A percentile compares a stretch with the other conserved stretches of the same genome.
Conservation (phyloP, 2,888 invertebrate genomes). For the Habroteleia sp. region DNA sequence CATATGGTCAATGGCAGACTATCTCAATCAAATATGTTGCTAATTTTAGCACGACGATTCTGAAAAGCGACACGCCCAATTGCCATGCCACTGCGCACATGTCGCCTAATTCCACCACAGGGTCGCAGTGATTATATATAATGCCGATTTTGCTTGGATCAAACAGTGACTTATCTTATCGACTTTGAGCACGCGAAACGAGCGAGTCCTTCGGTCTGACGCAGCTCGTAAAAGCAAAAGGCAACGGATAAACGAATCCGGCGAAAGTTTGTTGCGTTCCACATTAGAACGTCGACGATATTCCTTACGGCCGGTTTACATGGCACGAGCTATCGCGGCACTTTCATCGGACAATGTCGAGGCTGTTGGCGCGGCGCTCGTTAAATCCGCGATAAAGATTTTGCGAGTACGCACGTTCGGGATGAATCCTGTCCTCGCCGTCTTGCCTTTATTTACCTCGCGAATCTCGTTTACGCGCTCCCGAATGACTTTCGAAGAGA, state of each 20-base stretch:
- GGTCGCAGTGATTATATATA: no score
- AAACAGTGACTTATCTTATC: conserved; percentile 35
- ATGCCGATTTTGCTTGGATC: no score
- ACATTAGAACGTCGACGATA: conserved; percentile 9
- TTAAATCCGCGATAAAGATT: conserved; percentile 54
- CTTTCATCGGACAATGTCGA: conserved; percentile 57
- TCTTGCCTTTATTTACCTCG: conserved; percentile 33
- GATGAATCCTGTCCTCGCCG: conserved; percentile 12
- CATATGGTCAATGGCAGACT: conserved; percentile 48
- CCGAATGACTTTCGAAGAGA: conserved; percentile 39
- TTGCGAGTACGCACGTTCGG: conserved; percentile 23
- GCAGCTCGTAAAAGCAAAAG: conserved; percentile 10
- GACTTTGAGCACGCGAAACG: conserved; percentile 20
- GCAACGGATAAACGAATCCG: conserved; percentile 8
- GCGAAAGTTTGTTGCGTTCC: conserved; percentile 35
- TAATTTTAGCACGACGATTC: conserved; percentile 41
- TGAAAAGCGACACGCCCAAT: conserved; percentile 41
- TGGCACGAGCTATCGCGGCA: conserved; percentile 46
- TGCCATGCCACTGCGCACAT: conserved; percentile 41
- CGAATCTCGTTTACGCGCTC: conserved; percentile 25
- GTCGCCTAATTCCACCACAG: conserved; percentile 23
- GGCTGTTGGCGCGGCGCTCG: conserved; percentile 40
- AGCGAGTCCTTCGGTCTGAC: conserved; percentile 7
- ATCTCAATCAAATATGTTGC: conserved; percentile 38
- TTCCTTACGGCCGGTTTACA: conserved; percentile 36